Conservation (phyloP, 92 coral and sea anemone genomes). For the Palythoa heliodiscus region DNA sequence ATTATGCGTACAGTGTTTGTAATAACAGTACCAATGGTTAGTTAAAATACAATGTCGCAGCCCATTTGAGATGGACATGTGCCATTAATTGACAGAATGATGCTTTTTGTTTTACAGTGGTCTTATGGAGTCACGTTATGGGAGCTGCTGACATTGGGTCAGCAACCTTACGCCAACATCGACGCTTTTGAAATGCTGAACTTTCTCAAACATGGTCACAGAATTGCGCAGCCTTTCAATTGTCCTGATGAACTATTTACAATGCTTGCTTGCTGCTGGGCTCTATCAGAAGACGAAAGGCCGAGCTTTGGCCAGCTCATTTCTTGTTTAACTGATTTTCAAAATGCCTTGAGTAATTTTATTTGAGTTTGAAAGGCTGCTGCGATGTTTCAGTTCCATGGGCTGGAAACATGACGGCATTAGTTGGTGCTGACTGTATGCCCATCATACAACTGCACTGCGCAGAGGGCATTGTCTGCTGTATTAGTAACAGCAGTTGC, state of each 20-base stretch:
- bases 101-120: constrained; percentile 67
- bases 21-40: too few species aligned
- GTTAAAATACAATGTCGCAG: too few species aligned
- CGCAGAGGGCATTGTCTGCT: background rate
- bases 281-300: constrained; percentile 93
- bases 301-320: constrained; percentile 92
- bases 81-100: background rate
- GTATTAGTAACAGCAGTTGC: background rate
- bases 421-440: background rate
- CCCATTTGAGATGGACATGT: too few species aligned
- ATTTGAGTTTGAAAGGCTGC: constrained; percentile 44
- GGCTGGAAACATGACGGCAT: background rate
- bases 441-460: constrained; percentile 9
- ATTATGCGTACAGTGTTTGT: too few species aligned
- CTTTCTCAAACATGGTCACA: constrained; percentile 94
- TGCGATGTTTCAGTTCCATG: background rate
- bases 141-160: constrained; percentile 96
- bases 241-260: constrained; percentile 98
- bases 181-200: constrained; percentile 98
- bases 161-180: constrained; percentile 95
- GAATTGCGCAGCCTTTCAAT: constrained; percentile 94
- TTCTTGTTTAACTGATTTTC: constrained; percentile 84
- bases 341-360: constrained; percentile 90
- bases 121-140: constrained; percentile 94
- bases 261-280: constrained; percentile 98